Conservation (phyloP, 1,140 invertebrate genomes). For the Drosophila ambigua region DNA sequence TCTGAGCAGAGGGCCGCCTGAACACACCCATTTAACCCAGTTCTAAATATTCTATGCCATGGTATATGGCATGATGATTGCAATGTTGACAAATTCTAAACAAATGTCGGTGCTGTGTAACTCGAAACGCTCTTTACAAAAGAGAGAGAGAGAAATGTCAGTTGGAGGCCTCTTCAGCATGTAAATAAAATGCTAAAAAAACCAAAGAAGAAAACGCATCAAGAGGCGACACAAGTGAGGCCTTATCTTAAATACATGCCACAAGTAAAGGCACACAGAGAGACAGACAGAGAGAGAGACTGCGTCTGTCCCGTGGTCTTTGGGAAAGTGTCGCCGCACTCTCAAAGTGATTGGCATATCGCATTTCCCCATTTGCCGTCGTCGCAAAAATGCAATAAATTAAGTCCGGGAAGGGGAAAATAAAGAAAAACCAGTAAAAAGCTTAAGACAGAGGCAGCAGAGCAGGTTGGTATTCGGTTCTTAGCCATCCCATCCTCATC, state of each 20-base stretch:
- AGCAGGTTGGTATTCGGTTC: slow-evolving; percentile 28
- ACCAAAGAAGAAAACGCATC: slow-evolving; percentile 36
- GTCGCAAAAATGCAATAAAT: slow-evolving; percentile 77
- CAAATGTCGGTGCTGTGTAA: slow-evolving; percentile 36
- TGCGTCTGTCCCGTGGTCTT: not conserved
- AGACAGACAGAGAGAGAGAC: not conserved
- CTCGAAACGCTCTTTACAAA: slow-evolving; percentile 25
- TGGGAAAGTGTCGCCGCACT: slow-evolving; percentile 59
- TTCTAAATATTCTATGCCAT: slow-evolving; percentile 25
- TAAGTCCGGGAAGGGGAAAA: slow-evolving; percentile 25
- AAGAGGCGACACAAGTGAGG: slow-evolving; percentile 71
- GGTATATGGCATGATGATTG: slow-evolving; percentile 44
- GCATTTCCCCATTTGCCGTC: slow-evolving; percentile 74
- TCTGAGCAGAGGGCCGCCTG: not conserved
- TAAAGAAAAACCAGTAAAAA: slow-evolving; percentile 46
- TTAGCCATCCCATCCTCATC: slow-evolving; percentile 26
- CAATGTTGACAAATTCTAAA: slow-evolving; percentile 61
- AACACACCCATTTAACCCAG: slow-evolving; percentile 64
- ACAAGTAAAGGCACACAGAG: not conserved
- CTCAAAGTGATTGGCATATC: slow-evolving; percentile 77
- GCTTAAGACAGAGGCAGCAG: slow-evolving; percentile 13
- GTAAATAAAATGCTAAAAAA: slow-evolving; percentile 73
- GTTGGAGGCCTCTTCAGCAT: slow-evolving; percentile 65
- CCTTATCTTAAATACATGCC: slow-evolving; percentile 79
- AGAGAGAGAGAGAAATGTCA: slow-evolving; percentile 35